Evolutionary conservation across 2,797 vertebrate genomes (phyloP).

Genomic region (Ceyx erithaca): DNA sequence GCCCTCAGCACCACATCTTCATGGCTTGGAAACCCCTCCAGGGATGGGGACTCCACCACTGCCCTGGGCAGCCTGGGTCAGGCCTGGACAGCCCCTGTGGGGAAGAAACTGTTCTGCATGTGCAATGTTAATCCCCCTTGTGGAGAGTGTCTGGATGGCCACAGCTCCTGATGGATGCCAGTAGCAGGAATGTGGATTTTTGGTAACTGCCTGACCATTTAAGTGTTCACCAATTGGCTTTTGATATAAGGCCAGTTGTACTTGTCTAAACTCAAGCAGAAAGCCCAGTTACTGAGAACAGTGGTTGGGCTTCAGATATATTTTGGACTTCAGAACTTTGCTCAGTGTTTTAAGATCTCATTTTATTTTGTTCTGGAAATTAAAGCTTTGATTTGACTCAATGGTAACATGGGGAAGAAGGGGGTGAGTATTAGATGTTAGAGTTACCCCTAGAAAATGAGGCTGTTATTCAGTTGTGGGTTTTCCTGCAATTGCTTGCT

Average conservation of each 20-base stretch:
- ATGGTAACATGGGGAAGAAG: not conserved
- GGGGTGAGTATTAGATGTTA: fast-evolving
- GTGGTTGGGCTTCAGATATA: not conserved
- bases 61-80: not conserved
- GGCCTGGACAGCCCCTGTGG: not conserved
- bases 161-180: not conserved
- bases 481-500: not conserved
- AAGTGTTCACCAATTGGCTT: not conserved
- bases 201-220: not conserved
- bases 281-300: not conserved
- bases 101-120: not conserved
- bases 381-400: not conserved
- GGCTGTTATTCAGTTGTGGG: not conserved
- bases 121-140: not conserved
- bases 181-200: not conserved
- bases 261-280: not conserved
- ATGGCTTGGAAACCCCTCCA: not conserved
- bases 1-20: not conserved
- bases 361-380: not conserved
- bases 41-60: not conserved
- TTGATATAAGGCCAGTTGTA: not conserved
- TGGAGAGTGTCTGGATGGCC: not conserved
- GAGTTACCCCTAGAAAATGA: not conserved
- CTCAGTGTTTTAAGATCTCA: not conserved
- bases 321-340: not conserved